Base-by-base conservation (phyloP, 1,140 invertebrate genomes). In the Scaptomyza montana region DNA sequence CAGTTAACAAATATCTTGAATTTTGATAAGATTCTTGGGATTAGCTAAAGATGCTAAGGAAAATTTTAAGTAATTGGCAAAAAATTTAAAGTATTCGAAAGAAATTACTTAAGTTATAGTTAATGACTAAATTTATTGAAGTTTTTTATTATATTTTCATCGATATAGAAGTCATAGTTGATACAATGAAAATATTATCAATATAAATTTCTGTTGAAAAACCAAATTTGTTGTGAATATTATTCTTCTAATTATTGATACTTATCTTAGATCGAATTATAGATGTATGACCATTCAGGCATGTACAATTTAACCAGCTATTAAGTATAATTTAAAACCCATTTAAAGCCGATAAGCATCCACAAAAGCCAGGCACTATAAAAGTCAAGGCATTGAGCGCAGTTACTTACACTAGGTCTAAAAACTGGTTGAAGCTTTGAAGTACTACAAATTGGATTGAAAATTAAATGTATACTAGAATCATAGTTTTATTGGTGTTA, bases 361-460 rank as follows among this genome's bases (percentile, higher is more conserved):
- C 7, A 30, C 36, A 25, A 16, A 41, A 49, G 10, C 21, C 43
- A 13, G n/a, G 43, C 50, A 30, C 50, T 86, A 87, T 87, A 87
- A 73, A 87, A 89, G 62, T 13, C 6, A 13, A 30, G 5, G 41
- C 19, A n/a, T 33, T 10, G 3, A 21, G 9, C 10, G 41, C 39
- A 49, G 51, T 25, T 49, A 51, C 21, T 25, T 2, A 25, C 7
- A 68, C 33, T 67, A 64, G 74, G 71, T 50, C 6, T 4, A 46
- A 1, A 25, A 25, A 25, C 21, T 45, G 4, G 21, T 49, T 19
- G 53, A 12, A 33, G 7, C 41, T 30, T 47, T 12, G 12, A 55
- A 39, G 13, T 49, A 8, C 2, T 13, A 39, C 3, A n/a, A 39
- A 50, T 30, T 54, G 16, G 6, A 63, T 43, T 10, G 12, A 6